A percentile compares a stretch with the other conserved stretches of the same genome.
Evolutionary conservation across 2,113 vertebrate species (phyloP).

Genomic region (Gnathonemus longibarbis): DNA sequence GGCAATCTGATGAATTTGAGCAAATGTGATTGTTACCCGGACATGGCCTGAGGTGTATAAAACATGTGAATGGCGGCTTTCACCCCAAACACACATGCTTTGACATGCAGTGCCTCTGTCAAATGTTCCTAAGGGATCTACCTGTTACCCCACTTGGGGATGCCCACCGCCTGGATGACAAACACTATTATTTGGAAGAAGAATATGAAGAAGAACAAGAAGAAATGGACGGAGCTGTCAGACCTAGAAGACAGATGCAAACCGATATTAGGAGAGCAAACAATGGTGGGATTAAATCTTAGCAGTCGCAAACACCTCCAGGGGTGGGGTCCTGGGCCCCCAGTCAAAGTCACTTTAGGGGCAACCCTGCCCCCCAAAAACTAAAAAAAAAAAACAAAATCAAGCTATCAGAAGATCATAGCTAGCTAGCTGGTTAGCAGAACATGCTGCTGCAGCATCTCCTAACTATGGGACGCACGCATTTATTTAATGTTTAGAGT

Average conservation of each 20-base stretch:
- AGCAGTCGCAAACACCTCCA: neutral
- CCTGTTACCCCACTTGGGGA: conserved; percentile 89
- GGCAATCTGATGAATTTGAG: neutral
- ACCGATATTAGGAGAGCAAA: neutral
- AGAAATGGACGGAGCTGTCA: conserved; percentile 98
- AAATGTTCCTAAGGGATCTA: conserved; percentile 46
- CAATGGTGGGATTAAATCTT: neutral
- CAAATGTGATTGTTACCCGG: neutral
- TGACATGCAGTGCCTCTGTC: neutral
- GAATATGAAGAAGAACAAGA: conserved; percentile 95
- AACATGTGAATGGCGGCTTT: neutral
- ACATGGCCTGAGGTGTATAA: neutral
- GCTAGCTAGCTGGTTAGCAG: neutral
- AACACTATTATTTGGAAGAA: conserved; percentile 92
- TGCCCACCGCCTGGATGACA: conserved; percentile 84
- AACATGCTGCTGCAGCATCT: neutral
- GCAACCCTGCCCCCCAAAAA: neutral
- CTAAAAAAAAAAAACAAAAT: neutral
- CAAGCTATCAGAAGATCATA: neutral
- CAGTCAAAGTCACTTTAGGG: neutral
- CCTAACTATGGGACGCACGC: neutral
- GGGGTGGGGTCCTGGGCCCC: neutral
- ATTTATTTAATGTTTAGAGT: neutral
- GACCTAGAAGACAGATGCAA: conserved; percentile 61
- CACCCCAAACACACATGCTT: neutral